phyloP scores from a whole-genome alignment of 2,888 invertebrate species.

The Zaprionus obscuricornis region DNA sequence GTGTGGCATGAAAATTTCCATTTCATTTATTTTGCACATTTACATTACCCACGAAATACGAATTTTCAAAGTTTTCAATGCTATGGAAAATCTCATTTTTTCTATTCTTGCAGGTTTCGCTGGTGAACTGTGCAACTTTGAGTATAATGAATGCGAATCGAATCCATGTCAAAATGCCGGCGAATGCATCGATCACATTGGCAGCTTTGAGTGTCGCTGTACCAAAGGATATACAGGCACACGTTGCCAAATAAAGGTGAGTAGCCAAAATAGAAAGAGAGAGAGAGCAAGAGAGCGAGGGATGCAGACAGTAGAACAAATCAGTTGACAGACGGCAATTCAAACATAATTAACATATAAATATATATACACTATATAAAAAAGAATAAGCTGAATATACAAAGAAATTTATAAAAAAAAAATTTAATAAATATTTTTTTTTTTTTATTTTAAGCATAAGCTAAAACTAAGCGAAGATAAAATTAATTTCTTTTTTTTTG shows the following conservation, averaged over 20 bases:
- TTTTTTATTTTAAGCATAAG: no score
- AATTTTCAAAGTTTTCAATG: constrained; percentile 11
- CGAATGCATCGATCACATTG: constrained; percentile 89
- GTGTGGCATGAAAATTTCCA: constrained; percentile 79
- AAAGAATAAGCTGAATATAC: no score
- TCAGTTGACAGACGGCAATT: no score
- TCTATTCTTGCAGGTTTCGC: constrained; percentile 86
- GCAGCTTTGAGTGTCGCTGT: constrained; percentile 88
- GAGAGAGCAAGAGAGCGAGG: neutral
- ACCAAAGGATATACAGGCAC: constrained; percentile 88
- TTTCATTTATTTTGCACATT: constrained; percentile 78
- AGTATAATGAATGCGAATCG: constrained; percentile 90
- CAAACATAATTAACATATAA: no score
- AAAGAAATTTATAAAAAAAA: no score
- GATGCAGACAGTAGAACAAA: no score
- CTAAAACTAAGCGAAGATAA: no score
- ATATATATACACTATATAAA: no score
- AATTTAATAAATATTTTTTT: no score
- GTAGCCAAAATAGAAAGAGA: constrained; percentile 32
- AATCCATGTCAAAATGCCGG: constrained; percentile 90
- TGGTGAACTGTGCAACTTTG: constrained; percentile 89
- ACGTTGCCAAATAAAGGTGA: constrained; percentile 89
- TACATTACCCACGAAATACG: constrained; percentile 53
- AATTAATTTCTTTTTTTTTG: no score
- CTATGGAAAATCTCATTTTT: no score